A percentile compares a stretch with the other conserved stretches of the same genome.
Evolutionary conservation across 1,140 invertebrate genomes (phyloP).

Genomic region (Bombus balteatus): DNA sequence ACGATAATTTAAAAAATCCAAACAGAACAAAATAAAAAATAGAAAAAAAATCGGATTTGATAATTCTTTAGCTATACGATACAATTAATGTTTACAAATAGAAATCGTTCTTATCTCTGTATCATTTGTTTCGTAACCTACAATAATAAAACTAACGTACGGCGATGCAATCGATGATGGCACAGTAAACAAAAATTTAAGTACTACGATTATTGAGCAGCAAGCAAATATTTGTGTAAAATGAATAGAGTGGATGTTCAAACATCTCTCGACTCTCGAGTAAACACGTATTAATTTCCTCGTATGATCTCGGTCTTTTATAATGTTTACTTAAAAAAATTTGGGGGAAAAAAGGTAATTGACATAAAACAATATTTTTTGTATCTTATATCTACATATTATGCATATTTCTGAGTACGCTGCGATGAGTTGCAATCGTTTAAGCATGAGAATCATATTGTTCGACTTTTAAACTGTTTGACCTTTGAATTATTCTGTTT

Average conservation of each 20-base stretch:
- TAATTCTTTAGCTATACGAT: neutral
- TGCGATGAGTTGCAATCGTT: neutral
- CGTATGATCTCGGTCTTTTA: neutral
- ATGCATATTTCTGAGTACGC: too few species aligned
- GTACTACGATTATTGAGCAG: neutral
- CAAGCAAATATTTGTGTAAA: neutral
- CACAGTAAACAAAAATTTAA: slow-evolving; percentile 15
- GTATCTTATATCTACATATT: neutral
- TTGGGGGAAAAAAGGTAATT: neutral
- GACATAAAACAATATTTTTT: neutral
- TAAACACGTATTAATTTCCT: neutral
- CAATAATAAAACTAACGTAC: neutral
- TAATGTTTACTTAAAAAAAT: neutral
- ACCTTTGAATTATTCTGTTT: slow-evolving; percentile 40
- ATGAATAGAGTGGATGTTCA: neutral
- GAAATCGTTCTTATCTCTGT: neutral
- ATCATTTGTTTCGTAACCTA: neutral
- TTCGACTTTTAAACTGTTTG: slow-evolving; percentile 31
- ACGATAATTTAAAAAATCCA: neutral
- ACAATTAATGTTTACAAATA: neutral
- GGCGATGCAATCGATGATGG: neutral
- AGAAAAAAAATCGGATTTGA: neutral
- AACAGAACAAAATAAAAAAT: neutral
- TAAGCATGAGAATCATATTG: neutral
- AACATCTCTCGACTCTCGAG: neutral